Base-by-base conservation (phyloP, 2,113 vertebrate species). In the Hyla sarda region DNA sequence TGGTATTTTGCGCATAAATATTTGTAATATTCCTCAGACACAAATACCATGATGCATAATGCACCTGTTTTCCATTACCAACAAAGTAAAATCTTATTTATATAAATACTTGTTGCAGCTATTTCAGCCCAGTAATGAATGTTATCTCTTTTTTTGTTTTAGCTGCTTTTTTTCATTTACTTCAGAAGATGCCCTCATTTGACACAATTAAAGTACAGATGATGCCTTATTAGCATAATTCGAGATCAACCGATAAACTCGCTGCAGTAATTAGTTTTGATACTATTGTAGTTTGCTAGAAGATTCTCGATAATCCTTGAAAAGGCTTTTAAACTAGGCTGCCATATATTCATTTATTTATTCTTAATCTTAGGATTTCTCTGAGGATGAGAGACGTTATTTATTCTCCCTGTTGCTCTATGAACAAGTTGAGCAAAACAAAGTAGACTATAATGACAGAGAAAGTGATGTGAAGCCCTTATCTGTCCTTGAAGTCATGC, bases 141-240 rank as follows among this genome's bases (percentile, higher is more conserved):
- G 28, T 65, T 69, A 69, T 37, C 65, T 34, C 65, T 17, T 69
- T 2, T 34, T 67, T 32, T 30, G 4, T 34, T 69, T 34, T 69
- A 34, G 21, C 62, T 67, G 25, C 14, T 69, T 69, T 69, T 69
- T 69, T 69, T 37, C 48, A 67, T 82, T 48, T 19, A 41, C 12
- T 82, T 82, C 37, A 67, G 16, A 62, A 8, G 11, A 82, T 25
- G 1, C n/a, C 37, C 79, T 67, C 23, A 48, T 48, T 21, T 67
- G 58, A 47, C 37, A 67, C 21, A 67, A 67, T 67, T 67, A 82
- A 67, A 65, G 62, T 32, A 82, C 32, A 69, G 41, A 50, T 48
- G 58, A 82, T 50, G 28, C 19, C 54, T 81, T 6, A 79, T 79
- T 58, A 81, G 21, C 56, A 81, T 81, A 58, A 37, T 23, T 34